These are phyloP conservation scores for Drosophila atripex DNA, from an alignment of 2,888 invertebrate genomes.

Conservation along the genomic window DNA sequence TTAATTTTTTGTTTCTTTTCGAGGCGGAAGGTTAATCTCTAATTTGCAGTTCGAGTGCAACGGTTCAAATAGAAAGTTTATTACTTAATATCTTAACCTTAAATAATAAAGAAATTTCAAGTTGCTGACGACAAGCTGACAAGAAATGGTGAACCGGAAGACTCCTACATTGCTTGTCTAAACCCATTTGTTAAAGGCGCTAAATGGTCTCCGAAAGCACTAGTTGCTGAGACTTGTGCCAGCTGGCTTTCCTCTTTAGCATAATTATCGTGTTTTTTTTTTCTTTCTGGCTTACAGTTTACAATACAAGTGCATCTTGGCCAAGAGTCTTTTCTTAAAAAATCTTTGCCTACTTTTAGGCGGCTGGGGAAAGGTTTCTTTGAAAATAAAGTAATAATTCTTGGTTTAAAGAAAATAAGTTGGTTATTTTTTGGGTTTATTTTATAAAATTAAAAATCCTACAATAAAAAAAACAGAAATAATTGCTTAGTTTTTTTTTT, in stretches of 20 bases:
- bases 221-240: conserved; percentile 13
- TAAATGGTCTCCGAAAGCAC: conserved; percentile 37
- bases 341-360: conserved; percentile 74
- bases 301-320: conserved; percentile 42
- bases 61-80: neutral
- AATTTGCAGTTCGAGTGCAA: neutral
- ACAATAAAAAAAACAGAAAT: no score
- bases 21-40: conserved; percentile 7
- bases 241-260: conserved; percentile 27
- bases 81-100: neutral
- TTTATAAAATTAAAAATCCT: neutral
- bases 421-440: neutral
- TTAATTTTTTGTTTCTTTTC: conserved; percentile 53
- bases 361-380: conserved; percentile 9
- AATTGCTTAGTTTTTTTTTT: no score
- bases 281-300: conserved; percentile 32
- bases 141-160: neutral
- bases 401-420: neutral
- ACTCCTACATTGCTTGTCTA: neutral
- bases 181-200: conserved; percentile 50
- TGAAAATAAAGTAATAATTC: neutral
- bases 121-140: no score
- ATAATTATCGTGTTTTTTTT: conserved; percentile 20
- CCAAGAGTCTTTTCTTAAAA: no score
- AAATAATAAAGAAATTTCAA: neutral